Percentiles rank a stretch among this genome's conserved stretches.
Conservation (phyloP, 2,888 invertebrate genomes). For the Amiota minor region DNA sequence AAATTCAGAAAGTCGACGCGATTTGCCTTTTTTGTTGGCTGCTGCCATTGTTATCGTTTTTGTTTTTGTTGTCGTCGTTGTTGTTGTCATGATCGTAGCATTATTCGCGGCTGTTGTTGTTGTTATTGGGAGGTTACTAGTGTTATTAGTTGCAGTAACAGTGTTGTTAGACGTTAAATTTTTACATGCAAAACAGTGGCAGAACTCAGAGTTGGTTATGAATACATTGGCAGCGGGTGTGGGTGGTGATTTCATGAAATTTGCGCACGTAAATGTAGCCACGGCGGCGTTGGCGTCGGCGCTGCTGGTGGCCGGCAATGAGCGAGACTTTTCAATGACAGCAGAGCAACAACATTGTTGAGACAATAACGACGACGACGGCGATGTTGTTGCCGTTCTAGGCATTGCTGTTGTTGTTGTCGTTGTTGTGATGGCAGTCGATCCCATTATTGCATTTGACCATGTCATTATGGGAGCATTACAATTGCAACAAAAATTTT, state of each 20-base stretch:
- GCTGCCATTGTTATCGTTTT: slow-evolving; percentile 33
- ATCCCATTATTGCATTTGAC: slow-evolving; percentile 12
- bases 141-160: slow-evolving; percentile 39
- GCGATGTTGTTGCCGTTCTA: slow-evolving; percentile 22
- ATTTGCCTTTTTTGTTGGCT: slow-evolving; percentile 70
- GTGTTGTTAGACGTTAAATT: slow-evolving; percentile 48
- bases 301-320: slow-evolving; percentile 44
- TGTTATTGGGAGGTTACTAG: slow-evolving; percentile 1
- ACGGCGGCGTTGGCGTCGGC: slow-evolving; percentile 31
- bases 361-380: neutral
- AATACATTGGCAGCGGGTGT: slow-evolving; percentile 8
- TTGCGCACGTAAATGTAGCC: slow-evolving; percentile 49
- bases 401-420: slow-evolving; percentile 30
- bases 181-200: slow-evolving; percentile 49
- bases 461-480: slow-evolving; percentile 18
- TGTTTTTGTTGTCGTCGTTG: slow-evolving; percentile 31
- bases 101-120: neutral
- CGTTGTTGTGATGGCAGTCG: slow-evolving; percentile 25
- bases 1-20: slow-evolving; percentile 74
- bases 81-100: slow-evolving; percentile 32
- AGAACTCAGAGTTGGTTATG: slow-evolving; percentile 35
- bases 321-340: slow-evolving; percentile 58
- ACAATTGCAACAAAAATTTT: slow-evolving; percentile 28
- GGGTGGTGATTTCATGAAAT: slow-evolving; percentile 44
- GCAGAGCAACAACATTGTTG: slow-evolving; percentile 22